Conservation (phyloP, 1,140 invertebrate species). For the Anastrepha ludens region DNA sequence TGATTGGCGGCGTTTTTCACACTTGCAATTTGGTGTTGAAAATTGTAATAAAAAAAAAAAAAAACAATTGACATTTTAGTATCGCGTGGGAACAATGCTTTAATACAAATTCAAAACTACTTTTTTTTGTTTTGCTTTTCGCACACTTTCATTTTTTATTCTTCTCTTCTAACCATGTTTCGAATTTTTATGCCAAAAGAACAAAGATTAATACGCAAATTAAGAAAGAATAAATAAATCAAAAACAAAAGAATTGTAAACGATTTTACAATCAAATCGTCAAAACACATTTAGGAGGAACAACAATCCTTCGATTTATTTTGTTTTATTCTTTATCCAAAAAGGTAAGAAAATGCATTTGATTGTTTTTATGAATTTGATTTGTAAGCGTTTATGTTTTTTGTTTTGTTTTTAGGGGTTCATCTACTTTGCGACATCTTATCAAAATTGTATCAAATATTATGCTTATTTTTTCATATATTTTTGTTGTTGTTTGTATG, state of each 20-base stretch:
- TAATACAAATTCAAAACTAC: conserved; percentile 7
- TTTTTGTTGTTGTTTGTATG: background rate
- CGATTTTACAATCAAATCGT: conserved; percentile 40
- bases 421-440: conserved; percentile 54
- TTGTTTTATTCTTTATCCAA: conserved; percentile 30
- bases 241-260: background rate
- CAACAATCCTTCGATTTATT: conserved; percentile 24
- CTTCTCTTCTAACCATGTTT: background rate
- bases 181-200: conserved; percentile 24
- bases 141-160: conserved; percentile 21
- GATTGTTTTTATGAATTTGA: conserved; percentile 43
- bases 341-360: conserved; percentile 48
- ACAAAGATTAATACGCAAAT: conserved; percentile 9
- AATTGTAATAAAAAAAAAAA: background rate
- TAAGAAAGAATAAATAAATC: background rate
- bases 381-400: conserved; percentile 48
- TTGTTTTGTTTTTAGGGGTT: conserved; percentile 50
- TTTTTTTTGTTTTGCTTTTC: background rate
- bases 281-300: conserved; percentile 16
- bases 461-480: background rate
- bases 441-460: conserved; percentile 51
- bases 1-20: background rate
- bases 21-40: background rate
- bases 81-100: conserved; percentile 13
- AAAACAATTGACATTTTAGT: conserved; percentile 52